Conservation (phyloP, 2,797 vertebrate species). For the Pseudomugil tenellus region DNA sequence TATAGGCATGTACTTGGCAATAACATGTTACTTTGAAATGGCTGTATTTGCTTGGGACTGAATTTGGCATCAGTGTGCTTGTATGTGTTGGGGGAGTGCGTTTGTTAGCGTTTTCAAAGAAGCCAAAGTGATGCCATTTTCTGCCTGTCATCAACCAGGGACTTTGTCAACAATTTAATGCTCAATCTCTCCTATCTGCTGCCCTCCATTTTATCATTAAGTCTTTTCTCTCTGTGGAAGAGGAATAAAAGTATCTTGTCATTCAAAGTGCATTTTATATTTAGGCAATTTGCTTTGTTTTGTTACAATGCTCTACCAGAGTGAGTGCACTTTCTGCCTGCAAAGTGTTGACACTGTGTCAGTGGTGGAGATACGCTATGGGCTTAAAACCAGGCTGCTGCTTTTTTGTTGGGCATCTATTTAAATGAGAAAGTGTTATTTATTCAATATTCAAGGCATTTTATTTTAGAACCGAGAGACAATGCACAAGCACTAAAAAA, state of each 20-base stretch:
- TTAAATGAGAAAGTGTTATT: constrained; percentile 39
- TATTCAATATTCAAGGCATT: constrained; percentile 29
- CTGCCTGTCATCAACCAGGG: constrained; percentile 67
- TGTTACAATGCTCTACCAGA: constrained; percentile 47
- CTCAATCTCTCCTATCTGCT: constrained; percentile 65
- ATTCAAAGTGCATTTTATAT: constrained; percentile 70
- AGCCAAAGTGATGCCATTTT: constrained; percentile 72
- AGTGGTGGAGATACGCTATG: constrained; percentile 47
- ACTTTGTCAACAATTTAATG: constrained; percentile 61
- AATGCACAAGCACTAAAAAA: not conserved
- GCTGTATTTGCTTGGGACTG: constrained; percentile 59
- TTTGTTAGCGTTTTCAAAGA: constrained; percentile 65
- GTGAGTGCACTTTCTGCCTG: constrained; percentile 34
- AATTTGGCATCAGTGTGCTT: constrained; percentile 60
- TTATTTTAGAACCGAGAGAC: constrained; percentile 38
- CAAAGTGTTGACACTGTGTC: constrained; percentile 42
- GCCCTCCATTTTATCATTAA: constrained; percentile 71
- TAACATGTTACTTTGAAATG: constrained; percentile 58
- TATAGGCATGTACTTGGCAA: constrained; percentile 59
- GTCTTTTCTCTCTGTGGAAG: constrained; percentile 47
- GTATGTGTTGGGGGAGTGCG: constrained; percentile 24
- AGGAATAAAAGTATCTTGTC: constrained; percentile 58
- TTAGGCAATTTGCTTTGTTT: constrained; percentile 64
- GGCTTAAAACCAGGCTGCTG: constrained; percentile 24
- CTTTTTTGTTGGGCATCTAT: constrained; percentile 31